A percentile compares a stretch with the other conserved stretches of the same genome.
phyloP scores from a whole-genome alignment of 1,140 invertebrate genomes.

The Zaprionus vittiger region DNA sequence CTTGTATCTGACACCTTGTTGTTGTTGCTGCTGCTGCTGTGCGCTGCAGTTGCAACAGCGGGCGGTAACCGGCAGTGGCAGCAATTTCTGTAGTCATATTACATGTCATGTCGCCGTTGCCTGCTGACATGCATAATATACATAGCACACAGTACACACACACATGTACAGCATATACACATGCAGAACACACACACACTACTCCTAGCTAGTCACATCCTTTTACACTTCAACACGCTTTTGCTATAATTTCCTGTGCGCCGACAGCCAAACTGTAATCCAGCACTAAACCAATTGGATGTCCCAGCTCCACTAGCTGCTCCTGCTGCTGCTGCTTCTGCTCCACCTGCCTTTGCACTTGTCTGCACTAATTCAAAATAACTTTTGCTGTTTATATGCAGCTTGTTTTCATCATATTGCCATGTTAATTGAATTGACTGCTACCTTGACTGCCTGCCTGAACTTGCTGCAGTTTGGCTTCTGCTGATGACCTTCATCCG shows the following conservation, averaged over 20 bases:
- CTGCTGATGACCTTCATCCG: conserved; percentile 44
- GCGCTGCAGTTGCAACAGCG: conserved; percentile 34
- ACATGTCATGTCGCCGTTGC: conserved; percentile 61
- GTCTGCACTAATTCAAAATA: conserved; percentile 40
- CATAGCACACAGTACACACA: neutral
- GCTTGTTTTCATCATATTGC: conserved; percentile 51
- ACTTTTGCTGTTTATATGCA: conserved; percentile 33
- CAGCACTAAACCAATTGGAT: conserved; percentile 29
- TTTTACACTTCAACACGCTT: conserved; percentile 76
- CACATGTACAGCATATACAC: conserved; percentile 11
- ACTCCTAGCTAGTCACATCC: conserved; percentile 57
- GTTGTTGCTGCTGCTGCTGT: neutral
- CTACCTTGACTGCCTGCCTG: conserved; percentile 9
- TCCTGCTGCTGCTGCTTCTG: neutral
- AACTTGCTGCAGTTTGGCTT: neutral
- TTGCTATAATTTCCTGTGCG: conserved; percentile 74
- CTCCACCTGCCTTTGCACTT: neutral
- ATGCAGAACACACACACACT: conserved; percentile 1
- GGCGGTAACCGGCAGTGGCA: conserved; percentile 22
- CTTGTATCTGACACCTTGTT: conserved; percentile 60
- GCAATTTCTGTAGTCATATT: conserved; percentile 75
- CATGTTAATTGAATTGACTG: conserved; percentile 73
- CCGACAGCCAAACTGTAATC: conserved; percentile 41
- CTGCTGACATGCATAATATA: conserved; percentile 28
- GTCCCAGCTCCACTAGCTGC: neutral